phyloP scores from a whole-genome alignment of 2,888 invertebrate genomes.

The Rhamnusium bicolor region DNA sequence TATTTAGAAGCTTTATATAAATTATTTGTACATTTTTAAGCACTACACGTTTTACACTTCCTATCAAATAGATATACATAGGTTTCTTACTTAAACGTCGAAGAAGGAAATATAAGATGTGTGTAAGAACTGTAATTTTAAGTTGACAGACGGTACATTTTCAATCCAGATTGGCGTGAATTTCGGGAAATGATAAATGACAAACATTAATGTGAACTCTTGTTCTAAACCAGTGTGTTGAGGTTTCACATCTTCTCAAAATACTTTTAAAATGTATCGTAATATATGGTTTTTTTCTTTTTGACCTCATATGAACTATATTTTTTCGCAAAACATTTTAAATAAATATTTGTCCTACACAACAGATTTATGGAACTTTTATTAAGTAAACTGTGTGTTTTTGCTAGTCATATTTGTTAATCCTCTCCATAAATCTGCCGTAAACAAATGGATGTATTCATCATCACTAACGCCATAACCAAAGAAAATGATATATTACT shows the following conservation, averaged over 20 bases:
- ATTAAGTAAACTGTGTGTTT: not conserved
- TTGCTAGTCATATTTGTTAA: not conserved
- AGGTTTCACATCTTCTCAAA: not conserved
- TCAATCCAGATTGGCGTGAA: too few species aligned
- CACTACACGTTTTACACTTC: too few species aligned
- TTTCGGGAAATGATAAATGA: too few species aligned
- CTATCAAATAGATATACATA: too few species aligned
- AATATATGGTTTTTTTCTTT: slow-evolving; percentile 3
- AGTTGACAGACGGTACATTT: too few species aligned
- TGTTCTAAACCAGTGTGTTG: too few species aligned
- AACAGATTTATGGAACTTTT: slow-evolving; percentile 16
- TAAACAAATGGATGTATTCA: not conserved
- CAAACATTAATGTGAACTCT: too few species aligned
- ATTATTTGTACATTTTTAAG: too few species aligned
- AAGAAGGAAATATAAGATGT: too few species aligned
- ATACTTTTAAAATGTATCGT: slow-evolving; percentile 11
- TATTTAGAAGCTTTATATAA: too few species aligned
- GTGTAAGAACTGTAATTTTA: too few species aligned
- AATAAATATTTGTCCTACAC: slow-evolving; percentile 21
- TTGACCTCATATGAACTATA: slow-evolving; percentile 16
- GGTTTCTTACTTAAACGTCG: too few species aligned
- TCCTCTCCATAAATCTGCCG: not conserved
- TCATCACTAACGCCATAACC: not conserved
- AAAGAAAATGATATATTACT: not conserved
- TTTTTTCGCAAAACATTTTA: slow-evolving; percentile 10